Conservation (phyloP, 2,113 vertebrate species). For the Bothrops jararaca region DNA sequence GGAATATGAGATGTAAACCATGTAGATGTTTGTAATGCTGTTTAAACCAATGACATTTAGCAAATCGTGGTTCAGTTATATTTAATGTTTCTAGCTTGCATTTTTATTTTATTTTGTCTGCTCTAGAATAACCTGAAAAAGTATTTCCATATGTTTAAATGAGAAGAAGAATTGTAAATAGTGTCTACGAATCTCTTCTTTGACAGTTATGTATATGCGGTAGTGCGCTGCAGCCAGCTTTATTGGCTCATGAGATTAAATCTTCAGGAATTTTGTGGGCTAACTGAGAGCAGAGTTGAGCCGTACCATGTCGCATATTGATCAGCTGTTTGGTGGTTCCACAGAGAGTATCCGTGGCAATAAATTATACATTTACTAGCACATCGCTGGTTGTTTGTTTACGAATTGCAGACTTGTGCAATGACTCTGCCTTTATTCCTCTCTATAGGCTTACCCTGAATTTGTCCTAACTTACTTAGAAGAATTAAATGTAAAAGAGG, state of each 20-base stretch:
- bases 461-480: slow-evolving; percentile 77
- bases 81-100: background rate
- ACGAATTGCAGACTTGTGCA: slow-evolving; percentile 36
- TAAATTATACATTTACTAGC: background rate
- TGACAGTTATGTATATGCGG: background rate
- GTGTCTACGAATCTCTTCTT: background rate
- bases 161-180: slow-evolving; percentile 21
- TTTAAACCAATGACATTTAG: background rate
- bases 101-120: background rate
- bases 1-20: background rate
- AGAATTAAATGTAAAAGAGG: slow-evolving; percentile 66
- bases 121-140: fast-evolving
- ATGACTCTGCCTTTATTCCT: slow-evolving; percentile 57
- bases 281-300: background rate
- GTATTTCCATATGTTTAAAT: background rate
- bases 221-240: background rate
- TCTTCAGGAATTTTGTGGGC: background rate
- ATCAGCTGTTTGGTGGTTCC: background rate
- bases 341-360: background rate
- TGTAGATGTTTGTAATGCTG: background rate
- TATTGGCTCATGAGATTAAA: background rate
- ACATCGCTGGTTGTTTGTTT: slow-evolving; percentile 26
- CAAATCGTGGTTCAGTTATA: background rate
- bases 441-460: slow-evolving; percentile 70
- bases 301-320: background rate